Evolutionary conservation across 2,113 vertebrate genomes (phyloP).

Genomic region (Saguinus midas): DNA sequence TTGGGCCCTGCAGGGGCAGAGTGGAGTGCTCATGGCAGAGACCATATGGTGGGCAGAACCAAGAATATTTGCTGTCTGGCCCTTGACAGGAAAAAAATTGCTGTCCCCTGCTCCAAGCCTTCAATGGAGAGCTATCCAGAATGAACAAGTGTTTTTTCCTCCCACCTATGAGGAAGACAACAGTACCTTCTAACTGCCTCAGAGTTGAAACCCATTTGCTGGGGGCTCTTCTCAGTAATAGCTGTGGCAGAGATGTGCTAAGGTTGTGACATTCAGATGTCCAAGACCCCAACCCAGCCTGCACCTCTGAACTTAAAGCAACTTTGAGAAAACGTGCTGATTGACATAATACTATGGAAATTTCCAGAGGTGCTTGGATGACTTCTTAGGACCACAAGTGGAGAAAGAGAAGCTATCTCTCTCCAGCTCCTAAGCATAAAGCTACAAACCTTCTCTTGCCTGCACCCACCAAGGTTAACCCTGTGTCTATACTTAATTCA

Average conservation of each 20-base stretch:
- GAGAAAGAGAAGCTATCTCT: neutral
- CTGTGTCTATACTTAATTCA: neutral
- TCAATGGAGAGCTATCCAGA: neutral
- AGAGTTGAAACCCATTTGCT: accelerated
- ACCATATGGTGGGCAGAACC: neutral
- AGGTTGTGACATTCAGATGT: no score
- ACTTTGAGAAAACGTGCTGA: neutral
- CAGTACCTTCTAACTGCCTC: neutral
- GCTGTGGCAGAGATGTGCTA: neutral
- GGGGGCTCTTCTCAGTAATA: neutral
- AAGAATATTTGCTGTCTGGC: neutral
- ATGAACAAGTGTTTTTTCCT: neutral
- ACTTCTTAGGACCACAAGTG: neutral
- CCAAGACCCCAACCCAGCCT: neutral
- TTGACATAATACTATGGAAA: neutral
- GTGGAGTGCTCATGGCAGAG: accelerated
- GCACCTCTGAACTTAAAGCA: neutral
- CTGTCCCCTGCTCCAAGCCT: accelerated
- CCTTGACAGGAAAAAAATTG: neutral
- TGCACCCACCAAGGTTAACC: accelerated
- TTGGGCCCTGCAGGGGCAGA: accelerated
- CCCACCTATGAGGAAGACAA: neutral
- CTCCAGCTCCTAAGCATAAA: neutral
- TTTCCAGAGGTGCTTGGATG: neutral
- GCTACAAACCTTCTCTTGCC: no score